These are phyloP conservation scores for Himantopus leucocephalus DNA, from an alignment of 2,113 vertebrate genomes.

Conservation along the genomic window DNA sequence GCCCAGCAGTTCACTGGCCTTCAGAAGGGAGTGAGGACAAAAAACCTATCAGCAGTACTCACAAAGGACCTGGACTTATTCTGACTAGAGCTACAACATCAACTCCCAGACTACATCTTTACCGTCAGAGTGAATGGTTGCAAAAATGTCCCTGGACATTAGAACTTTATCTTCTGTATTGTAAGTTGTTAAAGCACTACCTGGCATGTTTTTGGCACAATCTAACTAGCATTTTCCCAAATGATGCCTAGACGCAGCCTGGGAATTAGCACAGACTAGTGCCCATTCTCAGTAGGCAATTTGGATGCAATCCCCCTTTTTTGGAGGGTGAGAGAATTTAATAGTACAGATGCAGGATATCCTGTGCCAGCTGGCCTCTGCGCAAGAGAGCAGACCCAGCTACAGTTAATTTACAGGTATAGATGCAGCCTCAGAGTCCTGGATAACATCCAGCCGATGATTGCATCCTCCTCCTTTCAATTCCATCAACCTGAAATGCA, in stretches of 20 bases:
- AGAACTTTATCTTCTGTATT: background rate
- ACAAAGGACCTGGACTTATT: background rate
- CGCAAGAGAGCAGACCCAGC: conserved; percentile 37
- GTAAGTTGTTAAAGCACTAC: conserved; percentile 29
- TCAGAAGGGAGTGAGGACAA: background rate
- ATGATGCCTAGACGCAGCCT: background rate
- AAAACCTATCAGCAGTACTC: background rate
- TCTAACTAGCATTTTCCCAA: conserved; percentile 5
- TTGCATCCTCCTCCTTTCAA: conserved; percentile 21
- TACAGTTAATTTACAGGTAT: conserved; percentile 68
- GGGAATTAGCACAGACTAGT: conserved; percentile 42
- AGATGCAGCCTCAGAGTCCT: conserved; percentile 11
- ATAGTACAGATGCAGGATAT: conserved; percentile 61
- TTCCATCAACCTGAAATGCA: conserved; percentile 18
- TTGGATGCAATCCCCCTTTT: conserved; percentile 14
- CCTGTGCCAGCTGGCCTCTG: conserved; percentile 62
- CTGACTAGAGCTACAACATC: background rate
- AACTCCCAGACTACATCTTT: background rate
- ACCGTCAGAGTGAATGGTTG: background rate
- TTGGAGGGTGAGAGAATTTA: conserved; percentile 32
- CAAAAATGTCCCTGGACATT: background rate
- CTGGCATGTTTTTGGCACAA: conserved; percentile 19
- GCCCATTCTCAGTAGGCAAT: conserved; percentile 34
- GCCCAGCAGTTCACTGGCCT: background rate
- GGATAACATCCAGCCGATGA: background rate